Conservation (phyloP, 2,797 vertebrate species). For the Chanos chanos region DNA sequence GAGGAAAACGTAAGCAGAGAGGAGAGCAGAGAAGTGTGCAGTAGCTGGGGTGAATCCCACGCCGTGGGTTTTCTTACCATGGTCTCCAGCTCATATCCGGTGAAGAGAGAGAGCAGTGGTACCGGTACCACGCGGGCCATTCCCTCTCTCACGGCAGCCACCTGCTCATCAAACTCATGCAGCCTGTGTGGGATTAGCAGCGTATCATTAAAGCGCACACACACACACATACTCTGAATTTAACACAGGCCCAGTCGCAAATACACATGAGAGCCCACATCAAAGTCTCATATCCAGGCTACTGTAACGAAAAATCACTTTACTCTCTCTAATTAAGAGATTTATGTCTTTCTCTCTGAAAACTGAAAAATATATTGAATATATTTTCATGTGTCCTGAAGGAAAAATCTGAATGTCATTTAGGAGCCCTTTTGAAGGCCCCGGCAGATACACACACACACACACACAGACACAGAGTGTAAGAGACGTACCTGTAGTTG, state of each 20-base stretch:
- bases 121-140: slow-evolving; percentile 97
- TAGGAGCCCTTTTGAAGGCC: neutral
- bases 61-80: slow-evolving; percentile 74
- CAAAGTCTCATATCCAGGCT: too few relatives aligned
- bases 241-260: too few relatives aligned
- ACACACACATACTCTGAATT: neutral
- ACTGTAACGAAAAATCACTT: too few relatives aligned
- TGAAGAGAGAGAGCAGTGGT: slow-evolving; percentile 94
- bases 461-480: neutral
- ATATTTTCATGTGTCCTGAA: too few relatives aligned
- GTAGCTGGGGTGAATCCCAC: neutral
- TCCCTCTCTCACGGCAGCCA: slow-evolving; percentile 92
- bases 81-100: slow-evolving; percentile 95
- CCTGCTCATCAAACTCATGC: slow-evolving; percentile 97
- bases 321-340: too few relatives aligned
- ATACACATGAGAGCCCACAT: too few relatives aligned
- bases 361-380: too few relatives aligned
- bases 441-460: neutral
- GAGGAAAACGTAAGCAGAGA: neutral
- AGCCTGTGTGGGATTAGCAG: slow-evolving; percentile 79
- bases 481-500: slow-evolving; percentile 86
- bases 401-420: too few relatives aligned
- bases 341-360: neutral
- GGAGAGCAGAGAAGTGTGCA: neutral
- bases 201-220: neutral